phyloP scores from a whole-genome alignment of 2,113 vertebrate genomes.

The Bubo scandiacus region DNA sequence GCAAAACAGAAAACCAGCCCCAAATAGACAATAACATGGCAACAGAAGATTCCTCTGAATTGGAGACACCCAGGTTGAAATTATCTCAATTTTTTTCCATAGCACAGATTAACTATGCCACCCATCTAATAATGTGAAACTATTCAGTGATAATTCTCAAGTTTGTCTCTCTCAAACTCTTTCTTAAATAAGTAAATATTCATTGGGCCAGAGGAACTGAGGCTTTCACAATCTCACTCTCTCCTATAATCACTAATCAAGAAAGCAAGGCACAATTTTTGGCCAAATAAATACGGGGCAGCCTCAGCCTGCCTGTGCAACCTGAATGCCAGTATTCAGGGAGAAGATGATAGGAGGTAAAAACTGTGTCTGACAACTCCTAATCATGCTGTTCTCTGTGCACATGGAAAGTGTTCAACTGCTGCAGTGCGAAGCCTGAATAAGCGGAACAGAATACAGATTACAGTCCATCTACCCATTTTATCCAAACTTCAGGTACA shows the following conservation, averaged over 20 bases:
- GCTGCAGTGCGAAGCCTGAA: not conserved
- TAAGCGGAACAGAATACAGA: not conserved
- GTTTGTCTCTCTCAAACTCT: not conserved
- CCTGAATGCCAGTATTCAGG: not conserved
- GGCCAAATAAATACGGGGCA: not conserved
- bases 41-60: not conserved
- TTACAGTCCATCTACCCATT: not conserved
- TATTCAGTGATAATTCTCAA: not conserved
- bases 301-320: not conserved
- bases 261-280: not conserved
- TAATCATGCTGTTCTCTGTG: not conserved
- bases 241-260: not conserved
- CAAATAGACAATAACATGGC: not conserved
- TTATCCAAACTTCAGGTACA: not conserved
- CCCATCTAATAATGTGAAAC: not conserved
- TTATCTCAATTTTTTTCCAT: rapidly evolving
- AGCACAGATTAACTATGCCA: not conserved
- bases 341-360: not conserved
- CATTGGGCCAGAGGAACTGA: not conserved
- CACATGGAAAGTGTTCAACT: not conserved
- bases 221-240: not conserved
- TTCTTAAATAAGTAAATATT: not conserved
- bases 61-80: not conserved
- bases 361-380: not conserved
- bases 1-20: not conserved